Percentiles rank a stretch among this genome's conserved stretches.
phyloP scores from a whole-genome alignment of 2,888 invertebrate genomes.

The Synergus laeviventris region DNA sequence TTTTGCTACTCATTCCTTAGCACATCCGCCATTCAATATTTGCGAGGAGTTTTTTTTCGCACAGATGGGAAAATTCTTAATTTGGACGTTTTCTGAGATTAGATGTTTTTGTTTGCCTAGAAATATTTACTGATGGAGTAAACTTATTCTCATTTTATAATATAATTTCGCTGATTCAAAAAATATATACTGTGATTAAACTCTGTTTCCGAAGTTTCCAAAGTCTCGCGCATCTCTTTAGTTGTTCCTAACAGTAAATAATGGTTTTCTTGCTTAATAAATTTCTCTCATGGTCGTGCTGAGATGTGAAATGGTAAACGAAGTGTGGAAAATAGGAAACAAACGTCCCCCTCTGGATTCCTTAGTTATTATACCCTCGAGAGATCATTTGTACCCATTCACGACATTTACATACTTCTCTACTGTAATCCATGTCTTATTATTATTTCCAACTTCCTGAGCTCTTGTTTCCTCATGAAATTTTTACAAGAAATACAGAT shows the following conservation, averaged over 20 bases:
- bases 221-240: not conserved
- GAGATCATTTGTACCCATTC: not conserved
- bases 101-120: not conserved
- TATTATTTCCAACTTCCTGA: not conserved
- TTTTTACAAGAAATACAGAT: not conserved
- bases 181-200: too few species aligned
- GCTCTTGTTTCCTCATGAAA: not conserved
- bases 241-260: not conserved
- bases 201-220: not conserved
- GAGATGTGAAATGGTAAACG: not conserved
- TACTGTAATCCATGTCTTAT: not conserved
- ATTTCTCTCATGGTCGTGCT: not conserved
- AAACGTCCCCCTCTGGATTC: constrained; percentile 1
- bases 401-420: not conserved
- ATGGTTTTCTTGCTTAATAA: not conserved
- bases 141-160: too few species aligned
- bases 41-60: not conserved
- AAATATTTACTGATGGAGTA: not conserved
- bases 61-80: not conserved
- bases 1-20: not conserved
- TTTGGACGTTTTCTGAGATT: not conserved
- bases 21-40: not conserved
- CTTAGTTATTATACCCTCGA: not conserved
- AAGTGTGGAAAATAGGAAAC: not conserved
- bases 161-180: too few species aligned